A percentile compares a stretch with the other conserved stretches of the same genome.
These are phyloP conservation scores for Danionella dracula DNA, from an alignment of 2,797 vertebrate species.

Conservation along the genomic window DNA sequence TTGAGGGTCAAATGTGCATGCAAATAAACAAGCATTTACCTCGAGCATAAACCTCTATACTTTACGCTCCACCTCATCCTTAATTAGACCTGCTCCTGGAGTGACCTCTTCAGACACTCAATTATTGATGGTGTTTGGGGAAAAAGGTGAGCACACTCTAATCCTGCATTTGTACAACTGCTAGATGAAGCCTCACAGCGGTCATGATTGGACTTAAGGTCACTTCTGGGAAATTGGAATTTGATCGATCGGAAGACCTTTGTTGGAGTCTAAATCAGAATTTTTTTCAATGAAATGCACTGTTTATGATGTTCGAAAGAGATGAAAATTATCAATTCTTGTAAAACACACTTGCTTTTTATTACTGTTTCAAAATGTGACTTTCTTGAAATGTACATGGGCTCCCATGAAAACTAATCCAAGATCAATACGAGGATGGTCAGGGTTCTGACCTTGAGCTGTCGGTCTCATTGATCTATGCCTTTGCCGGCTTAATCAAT, in stretches of 20 bases:
- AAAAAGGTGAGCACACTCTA: constrained; percentile 10
- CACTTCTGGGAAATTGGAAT: background rate
- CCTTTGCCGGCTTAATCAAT: constrained; percentile 1
- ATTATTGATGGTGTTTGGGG: constrained; percentile 11
- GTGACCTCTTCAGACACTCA: background rate
- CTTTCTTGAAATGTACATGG: constrained; percentile 24
- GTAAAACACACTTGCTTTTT: background rate
- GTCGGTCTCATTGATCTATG: constrained; percentile 30
- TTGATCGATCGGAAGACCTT: constrained; percentile 3
- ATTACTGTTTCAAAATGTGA: background rate
- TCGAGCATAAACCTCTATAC: background rate
- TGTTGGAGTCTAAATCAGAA: background rate
- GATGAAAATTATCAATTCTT: constrained; percentile 22
- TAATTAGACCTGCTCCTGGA: constrained; percentile 11
- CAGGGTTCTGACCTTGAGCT: constrained; percentile 34
- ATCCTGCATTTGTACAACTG: constrained; percentile 8
- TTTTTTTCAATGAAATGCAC: background rate
- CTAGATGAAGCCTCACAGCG: background rate
- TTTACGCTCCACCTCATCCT: background rate
- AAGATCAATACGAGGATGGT: constrained; percentile 29
- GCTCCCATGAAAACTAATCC: background rate
- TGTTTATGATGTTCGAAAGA: constrained; percentile 6
- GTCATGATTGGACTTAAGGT: constrained; percentile 3
- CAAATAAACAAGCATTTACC: too few relatives aligned
- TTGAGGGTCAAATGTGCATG: too few relatives aligned